Percentiles rank a stretch among this genome's conserved stretches.
Conservation (phyloP, 2,797 vertebrate species). For the Scolopax bukidnonensis region DNA sequence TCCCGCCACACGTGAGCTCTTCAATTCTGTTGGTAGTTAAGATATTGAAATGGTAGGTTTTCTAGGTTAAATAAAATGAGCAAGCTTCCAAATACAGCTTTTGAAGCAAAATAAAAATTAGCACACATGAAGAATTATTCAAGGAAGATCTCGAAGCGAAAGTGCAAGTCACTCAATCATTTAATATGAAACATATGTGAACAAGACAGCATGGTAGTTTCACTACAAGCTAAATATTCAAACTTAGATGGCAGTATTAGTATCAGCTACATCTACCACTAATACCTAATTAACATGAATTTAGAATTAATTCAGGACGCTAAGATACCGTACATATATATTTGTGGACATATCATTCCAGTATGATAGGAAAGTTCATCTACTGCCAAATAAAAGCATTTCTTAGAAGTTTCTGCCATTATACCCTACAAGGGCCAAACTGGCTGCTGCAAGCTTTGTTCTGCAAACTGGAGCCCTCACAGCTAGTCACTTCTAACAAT, state of each 20-base stretch:
- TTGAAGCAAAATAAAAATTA: neutral
- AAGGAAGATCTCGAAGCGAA: neutral
- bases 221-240: neutral
- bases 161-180: neutral
- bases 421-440: neutral
- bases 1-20: slow-evolving; percentile 96
- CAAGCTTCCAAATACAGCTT: neutral
- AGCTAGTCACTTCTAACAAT: fast-evolving
- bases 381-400: neutral
- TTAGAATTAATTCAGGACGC: neutral
- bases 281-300: neutral
- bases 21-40: slow-evolving; percentile 86
- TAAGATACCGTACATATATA: neutral
- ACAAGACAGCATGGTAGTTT: neutral
- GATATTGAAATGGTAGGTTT: neutral
- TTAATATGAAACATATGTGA: neutral
- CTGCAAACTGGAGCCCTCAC: neutral
- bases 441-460: neutral
- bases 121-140: neutral
- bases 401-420: neutral
- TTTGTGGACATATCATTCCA: fast-evolving
- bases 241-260: neutral
- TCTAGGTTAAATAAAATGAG: neutral
- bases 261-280: neutral
- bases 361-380: neutral